phyloP scores from a whole-genome alignment of 2,113 vertebrate genomes.

The Protobothrops flavoviridis region DNA sequence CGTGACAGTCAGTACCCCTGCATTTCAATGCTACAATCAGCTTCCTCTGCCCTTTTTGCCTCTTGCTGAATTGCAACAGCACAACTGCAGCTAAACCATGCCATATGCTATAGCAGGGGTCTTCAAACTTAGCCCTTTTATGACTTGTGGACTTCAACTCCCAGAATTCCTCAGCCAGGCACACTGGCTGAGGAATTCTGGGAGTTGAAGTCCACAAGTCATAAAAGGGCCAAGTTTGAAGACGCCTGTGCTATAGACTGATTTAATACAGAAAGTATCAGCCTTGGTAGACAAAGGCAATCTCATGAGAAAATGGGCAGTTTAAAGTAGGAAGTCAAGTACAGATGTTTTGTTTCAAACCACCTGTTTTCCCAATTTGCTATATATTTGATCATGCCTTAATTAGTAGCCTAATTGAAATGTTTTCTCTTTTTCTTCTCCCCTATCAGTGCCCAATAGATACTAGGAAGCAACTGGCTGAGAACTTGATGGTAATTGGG shows the following conservation, averaged over 20 bases:
- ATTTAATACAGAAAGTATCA: not conserved
- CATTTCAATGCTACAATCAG: not conserved
- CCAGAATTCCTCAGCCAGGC: too few relatives aligned
- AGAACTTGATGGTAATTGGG: conserved; percentile 93
- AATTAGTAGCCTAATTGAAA: fast-evolving
- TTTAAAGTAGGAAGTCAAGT: not conserved
- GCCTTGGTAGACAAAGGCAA: not conserved
- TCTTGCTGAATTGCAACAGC: not conserved
- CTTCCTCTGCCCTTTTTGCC: not conserved
- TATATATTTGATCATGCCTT: not conserved
- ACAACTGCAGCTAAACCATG: not conserved
- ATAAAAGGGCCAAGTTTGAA: too few relatives aligned
- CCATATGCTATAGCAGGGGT: too few relatives aligned
- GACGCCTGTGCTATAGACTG: too few relatives aligned
- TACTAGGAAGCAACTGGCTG: conserved; percentile 90
- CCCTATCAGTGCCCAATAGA: conserved; percentile 89
- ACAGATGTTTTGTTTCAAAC: not conserved
- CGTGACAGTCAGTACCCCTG: not conserved
- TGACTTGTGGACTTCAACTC: too few relatives aligned
- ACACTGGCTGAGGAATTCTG: too few relatives aligned
- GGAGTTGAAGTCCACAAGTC: too few relatives aligned
- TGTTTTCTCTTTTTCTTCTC: conserved; percentile 25
- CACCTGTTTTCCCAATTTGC: not conserved
- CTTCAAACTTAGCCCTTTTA: too few relatives aligned
- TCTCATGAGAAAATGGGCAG: too few relatives aligned